A percentile compares a stretch with the other conserved stretches of the same genome.
Conservation (phyloP, 2,113 vertebrate genomes). For the Vicugna pacos region DNA sequence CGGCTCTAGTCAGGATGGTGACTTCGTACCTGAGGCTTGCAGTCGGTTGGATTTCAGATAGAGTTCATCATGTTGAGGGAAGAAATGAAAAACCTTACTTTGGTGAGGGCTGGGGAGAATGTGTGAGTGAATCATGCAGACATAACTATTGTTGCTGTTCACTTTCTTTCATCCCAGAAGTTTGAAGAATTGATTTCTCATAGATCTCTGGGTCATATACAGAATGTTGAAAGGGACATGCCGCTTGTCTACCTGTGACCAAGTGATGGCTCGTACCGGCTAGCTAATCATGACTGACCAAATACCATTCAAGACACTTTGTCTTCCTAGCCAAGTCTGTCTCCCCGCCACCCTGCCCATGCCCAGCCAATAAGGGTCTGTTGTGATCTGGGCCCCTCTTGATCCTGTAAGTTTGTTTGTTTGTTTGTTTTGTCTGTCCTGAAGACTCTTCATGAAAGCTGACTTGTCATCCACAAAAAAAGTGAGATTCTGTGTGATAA, state of each 20-base stretch:
- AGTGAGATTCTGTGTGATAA: neutral
- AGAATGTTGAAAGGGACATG: conserved; percentile 14
- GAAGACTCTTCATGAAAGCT: neutral
- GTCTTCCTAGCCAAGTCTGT: neutral
- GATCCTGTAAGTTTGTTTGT: neutral
- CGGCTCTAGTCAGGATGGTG: neutral
- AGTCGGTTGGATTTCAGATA: neutral
- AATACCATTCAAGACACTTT: neutral
- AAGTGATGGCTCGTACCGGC: neutral
- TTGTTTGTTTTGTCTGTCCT: neutral
- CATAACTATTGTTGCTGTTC: neutral
- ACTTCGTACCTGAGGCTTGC: conserved; percentile 12
- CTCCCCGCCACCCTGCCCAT: neutral
- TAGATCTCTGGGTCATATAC: neutral
- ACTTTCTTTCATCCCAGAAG: conserved; percentile 45
- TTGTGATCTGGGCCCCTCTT: neutral
- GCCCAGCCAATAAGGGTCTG: neutral
- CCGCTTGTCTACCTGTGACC: neutral
- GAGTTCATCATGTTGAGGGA: conserved; percentile 5
- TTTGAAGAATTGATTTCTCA: neutral
- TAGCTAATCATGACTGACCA: neutral
- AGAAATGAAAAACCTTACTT: neutral
- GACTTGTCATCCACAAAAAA: neutral
- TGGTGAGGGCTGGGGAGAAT: neutral
- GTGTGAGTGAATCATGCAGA: neutral